Evolutionary conservation across 2,797 vertebrate genomes (phyloP), one percentile per base, ranked within the genome.

Genomic region (Siniperca obscura): DNA sequence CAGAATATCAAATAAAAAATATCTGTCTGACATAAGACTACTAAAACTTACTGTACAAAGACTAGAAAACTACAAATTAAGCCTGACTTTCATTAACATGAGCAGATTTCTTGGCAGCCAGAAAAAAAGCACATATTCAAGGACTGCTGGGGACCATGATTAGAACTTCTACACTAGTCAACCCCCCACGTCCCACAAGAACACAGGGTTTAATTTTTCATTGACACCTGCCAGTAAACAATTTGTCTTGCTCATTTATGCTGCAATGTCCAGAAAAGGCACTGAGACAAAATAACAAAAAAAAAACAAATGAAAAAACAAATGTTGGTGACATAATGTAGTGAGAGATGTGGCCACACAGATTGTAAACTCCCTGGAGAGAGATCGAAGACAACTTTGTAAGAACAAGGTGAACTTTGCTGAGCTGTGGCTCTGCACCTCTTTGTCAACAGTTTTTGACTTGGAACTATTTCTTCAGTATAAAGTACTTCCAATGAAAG

Each of bases 391-490:
- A 36, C 22, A 61, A 21, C 13, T 19, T 48, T 48, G 27, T 27
- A 27, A 27, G 21, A 25, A 65, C 7, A 3, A 65, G 42, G 59
- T 38, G 60, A 62, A 40, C 36, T 19, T 6, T 46, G 40, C 9
- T 7, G 64, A 57, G 52, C 40, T 46, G 53, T 46, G 40, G 55
- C 27, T 67, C 68, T 70, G 68, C 70, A 59, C 60, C 7, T 34
- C n/a, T 65, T 10, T 38, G 38, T 78, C 50, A 30, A 7, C 59
- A 64, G 19, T 48, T 42, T 50, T 5, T 40, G 42, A 64, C 48
- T 59, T 7, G 27, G 1, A 16, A 76, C 30, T 50, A 4, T 69
- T 52, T 77, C 46, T 42, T 69, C 22, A 12, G 27, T 7, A 40
- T 22, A 34, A 60, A 50, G 44, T n/a, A 19, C 38, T 56, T 14